Evolutionary conservation across 2,888 invertebrate species (phyloP).

Genomic region (Kuschelorhynchus macadamiae): DNA sequence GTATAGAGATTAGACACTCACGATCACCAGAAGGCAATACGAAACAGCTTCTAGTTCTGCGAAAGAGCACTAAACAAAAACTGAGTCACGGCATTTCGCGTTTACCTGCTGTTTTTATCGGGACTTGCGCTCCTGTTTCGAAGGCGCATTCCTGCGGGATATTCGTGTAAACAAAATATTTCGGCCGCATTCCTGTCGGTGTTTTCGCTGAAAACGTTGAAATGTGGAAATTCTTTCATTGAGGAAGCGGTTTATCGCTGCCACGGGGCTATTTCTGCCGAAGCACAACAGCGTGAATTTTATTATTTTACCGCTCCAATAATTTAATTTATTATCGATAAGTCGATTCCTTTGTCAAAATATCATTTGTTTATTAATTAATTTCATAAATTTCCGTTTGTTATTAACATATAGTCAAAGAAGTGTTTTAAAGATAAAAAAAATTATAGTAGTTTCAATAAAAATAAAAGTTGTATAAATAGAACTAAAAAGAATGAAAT

Average conservation of each 20-base stretch:
- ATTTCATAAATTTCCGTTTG: no score
- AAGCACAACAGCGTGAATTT: no score
- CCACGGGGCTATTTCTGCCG: no score
- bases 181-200: constrained; percentile 40
- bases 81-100: constrained; percentile 63
- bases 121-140: constrained; percentile 21
- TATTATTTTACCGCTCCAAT: no score
- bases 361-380: no score
- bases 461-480: no score
- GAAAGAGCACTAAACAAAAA: constrained; percentile 51
- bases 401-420: no score
- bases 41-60: constrained; percentile 38
- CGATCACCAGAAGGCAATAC: background rate
- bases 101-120: constrained; percentile 62
- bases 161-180: constrained; percentile 43
- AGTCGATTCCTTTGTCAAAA: no score
- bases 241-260: background rate
- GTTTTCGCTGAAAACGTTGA: constrained; percentile 29
- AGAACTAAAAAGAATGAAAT: no score
- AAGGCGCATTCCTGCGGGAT: constrained; percentile 38
- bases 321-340: no score
- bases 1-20: background rate
- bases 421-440: no score
- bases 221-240: constrained; percentile 24
- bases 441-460: no score